Conservation (phyloP, 2,888 invertebrate genomes). For the Marronus borbonicus region DNA sequence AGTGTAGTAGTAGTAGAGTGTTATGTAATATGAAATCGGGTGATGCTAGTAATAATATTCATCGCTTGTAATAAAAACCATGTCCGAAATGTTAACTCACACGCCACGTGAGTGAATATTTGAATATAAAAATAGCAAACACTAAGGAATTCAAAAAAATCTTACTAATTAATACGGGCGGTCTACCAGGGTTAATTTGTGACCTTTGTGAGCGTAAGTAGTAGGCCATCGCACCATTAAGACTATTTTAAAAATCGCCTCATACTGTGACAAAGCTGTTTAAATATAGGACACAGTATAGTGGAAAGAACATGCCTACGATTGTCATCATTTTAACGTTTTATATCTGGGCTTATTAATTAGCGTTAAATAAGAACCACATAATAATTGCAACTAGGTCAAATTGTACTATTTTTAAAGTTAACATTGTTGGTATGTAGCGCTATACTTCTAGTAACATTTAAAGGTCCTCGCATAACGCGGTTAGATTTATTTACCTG, state of each 20-base stretch:
- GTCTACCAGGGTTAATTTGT: conserved; percentile 14
- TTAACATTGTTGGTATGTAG: too few relatives aligned
- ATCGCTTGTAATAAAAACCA: too few relatives aligned
- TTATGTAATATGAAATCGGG: too few relatives aligned
- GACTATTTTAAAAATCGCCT: conserved; percentile 18
- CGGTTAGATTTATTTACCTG: not conserved
- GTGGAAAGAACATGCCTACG: not conserved
- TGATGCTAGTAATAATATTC: too few relatives aligned
- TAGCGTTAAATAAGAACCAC: not conserved
- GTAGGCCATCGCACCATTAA: conserved; percentile 28
- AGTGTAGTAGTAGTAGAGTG: too few relatives aligned
- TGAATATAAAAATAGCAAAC: too few relatives aligned
- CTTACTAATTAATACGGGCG: too few relatives aligned
- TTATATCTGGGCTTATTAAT: not conserved
- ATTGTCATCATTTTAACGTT: not conserved
- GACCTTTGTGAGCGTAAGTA: conserved; percentile 17
- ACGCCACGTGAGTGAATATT: too few relatives aligned
- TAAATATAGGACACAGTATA: not conserved
- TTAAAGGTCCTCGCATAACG: not conserved
- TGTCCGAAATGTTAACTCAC: too few relatives aligned
- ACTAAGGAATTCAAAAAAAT: not conserved
- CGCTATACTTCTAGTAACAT: not conserved
- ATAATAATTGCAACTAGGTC: not conserved
- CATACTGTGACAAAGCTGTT: not conserved
- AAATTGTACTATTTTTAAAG: not conserved